Percentiles rank a stretch among this genome's conserved stretches.
These are phyloP conservation scores for Alauda arvensis DNA, from an alignment of 2,797 vertebrate species.

Conservation along the genomic window DNA sequence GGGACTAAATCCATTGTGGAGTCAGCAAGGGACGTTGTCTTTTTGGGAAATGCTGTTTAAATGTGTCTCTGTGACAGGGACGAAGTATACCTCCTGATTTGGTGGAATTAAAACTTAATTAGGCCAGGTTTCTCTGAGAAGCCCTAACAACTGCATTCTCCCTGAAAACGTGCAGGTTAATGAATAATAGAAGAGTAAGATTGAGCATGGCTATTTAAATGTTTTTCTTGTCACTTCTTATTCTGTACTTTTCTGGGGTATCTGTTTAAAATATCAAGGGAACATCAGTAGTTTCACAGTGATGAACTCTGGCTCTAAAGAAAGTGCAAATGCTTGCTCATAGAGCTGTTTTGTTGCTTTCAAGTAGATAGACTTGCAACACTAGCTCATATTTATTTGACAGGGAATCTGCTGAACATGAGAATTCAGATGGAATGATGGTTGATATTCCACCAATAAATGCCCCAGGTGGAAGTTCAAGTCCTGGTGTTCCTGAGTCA, in stretches of 20 bases:
- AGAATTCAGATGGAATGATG: not conserved
- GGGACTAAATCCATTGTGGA: not conserved
- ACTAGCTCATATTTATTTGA: not conserved
- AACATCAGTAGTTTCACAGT: not conserved
- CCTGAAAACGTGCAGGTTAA: not conserved
- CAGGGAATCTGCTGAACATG: slow-evolving; percentile 22
- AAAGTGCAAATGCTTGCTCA: not conserved
- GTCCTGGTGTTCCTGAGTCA: not conserved
- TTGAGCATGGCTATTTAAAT: not conserved
- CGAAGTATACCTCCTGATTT: not conserved
- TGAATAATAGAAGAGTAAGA: slow-evolving; percentile 5
- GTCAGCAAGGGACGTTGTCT: fast-evolving
- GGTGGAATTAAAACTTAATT: slow-evolving; percentile 24
- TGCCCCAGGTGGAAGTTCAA: not conserved
- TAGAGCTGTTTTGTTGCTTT: not conserved
- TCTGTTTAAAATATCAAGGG: not conserved
- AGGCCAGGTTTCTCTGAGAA: slow-evolving; percentile 12
- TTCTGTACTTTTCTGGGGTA: not conserved
- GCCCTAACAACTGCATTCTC: not conserved
- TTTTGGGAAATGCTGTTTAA: not conserved
- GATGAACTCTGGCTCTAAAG: not conserved
- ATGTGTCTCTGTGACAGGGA: not conserved
- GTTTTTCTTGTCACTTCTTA: not conserved
- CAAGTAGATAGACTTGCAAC: not conserved
- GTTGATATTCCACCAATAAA: not conserved